Base-by-base conservation (phyloP, 2,797 vertebrate species). In the Serranus cabrilla region DNA sequence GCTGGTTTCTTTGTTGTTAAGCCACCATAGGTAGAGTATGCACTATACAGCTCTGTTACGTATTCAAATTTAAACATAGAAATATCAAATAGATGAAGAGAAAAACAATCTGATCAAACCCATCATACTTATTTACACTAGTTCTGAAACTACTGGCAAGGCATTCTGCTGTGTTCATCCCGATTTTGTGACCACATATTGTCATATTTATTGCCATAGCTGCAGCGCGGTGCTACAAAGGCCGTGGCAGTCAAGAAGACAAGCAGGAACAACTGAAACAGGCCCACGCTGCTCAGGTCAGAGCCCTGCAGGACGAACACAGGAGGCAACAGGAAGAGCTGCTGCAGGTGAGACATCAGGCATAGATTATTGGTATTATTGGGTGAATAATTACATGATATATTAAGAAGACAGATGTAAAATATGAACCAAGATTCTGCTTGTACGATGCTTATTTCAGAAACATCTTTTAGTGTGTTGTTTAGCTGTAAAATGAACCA, bases 221-320 rank as follows among this genome's bases (percentile, higher is more conserved):
- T 67, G 76, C 71, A n/a, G 52, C 45, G 17, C 34, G 3, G 31
- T 17, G 18, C 58, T 40, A 56, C 10, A 70, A 82, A 68, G 78
- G 27, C 74, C 34, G 3, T 0, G 18, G 17, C 16, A 5, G 45
- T 54, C 79, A 63, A 37, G 76, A 43, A n/a, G 54, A 87, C 50
- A 66, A 71, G 31, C 76, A 76, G 45, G 87, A 93, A 45, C 83
- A 87, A 34, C 72, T 91, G 34, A 91, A 79, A 64, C 72, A 81
- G 74, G 67, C 51, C 52, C 92, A 92, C 5, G 81, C 85, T 8
- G 83, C 81, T 63, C 91, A 90, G 76, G 67, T 93, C 80, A 82
- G 61, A 83, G 90, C 81, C 21, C 86, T 94, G 80, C 81, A 93
- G 23, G 87, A 94, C 2, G 81, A 94, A 72, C 91, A 94, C 88